Base-by-base conservation (phyloP, 2,797 vertebrate species). In the Mormyrus proboscirostris region DNA sequence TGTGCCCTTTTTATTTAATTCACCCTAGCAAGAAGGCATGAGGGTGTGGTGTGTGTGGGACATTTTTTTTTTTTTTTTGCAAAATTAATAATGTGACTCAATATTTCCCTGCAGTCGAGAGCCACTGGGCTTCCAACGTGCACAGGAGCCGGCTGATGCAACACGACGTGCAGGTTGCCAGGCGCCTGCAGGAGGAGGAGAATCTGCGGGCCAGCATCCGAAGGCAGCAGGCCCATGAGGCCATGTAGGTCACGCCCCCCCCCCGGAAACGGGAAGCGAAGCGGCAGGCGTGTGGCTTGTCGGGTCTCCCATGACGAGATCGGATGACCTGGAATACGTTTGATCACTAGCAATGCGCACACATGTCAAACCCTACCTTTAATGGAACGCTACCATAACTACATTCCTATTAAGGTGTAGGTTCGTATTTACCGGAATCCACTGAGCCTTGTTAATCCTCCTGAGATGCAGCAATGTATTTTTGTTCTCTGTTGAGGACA, bases 41-140 rank as follows among this genome's bases (percentile, higher is more conserved):
- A 16, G 69, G 62, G 65, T 69, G 8, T 82, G 16, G 33, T 1
- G 62, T 12, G 76, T 47, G 41, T n/a, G 47, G 8, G 19, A 7
- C 38, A 22, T 33, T 33, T 33, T 33, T 1, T 33, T 33, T 10
- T 3, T 47, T 49, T 41, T 25, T 50, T 47, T 84, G n/a, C 82
- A 47, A 47, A 44, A 22, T 84, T 49, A 47, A 25, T 50, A n/a
- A 22, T 84, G 44, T 50, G 44, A 79, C 33, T 79, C 73, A 19
- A 76, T 44, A 41, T 79, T 79, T 86, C 89, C 22, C 59, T 92
- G 53, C 91, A 97, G 96, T 97, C 88, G 96, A 96, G 85, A 96
- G 96, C 94, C 96, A 97, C 87, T 93, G 97, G 92, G 96, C 96
- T 8, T 96, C 96, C 9, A 97, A 97, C 0, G 73, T 97, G 91